Evolutionary conservation across 1,140 invertebrate species (phyloP), one percentile per base, ranked within the genome.

Genomic region (Bombus fervidus): DNA sequence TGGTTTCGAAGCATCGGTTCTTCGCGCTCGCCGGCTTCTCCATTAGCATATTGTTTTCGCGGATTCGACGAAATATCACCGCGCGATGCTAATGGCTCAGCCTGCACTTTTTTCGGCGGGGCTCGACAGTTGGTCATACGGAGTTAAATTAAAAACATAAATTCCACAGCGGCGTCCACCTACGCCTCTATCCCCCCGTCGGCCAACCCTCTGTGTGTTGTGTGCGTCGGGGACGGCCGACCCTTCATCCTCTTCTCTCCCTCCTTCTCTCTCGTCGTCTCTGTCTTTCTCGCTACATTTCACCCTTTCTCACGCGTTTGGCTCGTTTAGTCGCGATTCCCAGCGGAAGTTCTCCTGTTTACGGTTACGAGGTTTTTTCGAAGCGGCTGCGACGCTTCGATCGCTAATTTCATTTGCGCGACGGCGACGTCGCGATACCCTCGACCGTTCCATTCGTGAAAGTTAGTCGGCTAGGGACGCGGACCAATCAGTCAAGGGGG

Each of bases 91-190:
- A 94, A 94, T 94, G 93, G 89, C 89, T 85, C 88, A 85, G 88
- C 82, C 90, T 88, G 90, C 89, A 81, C 87, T 91, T 92, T 92
- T 92, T 92, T 92, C 90, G 78, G 76, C 83, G 66, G 25, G 83
- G 71, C 91, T 88, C 93, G 93, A 94, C 93, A 93, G 94, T 93
- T 94, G 94, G 93, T 95, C 93, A 95, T 94, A 94, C 93, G 92
- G 92, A 93, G 93, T 95, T 90, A 94, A 95, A 94, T 95, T 94
- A 95, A 95, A 95, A 94, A 94, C 94, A 95, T 95, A 95, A 95
- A 95, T 95, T 95, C 83, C 89, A 83, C 85, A 90, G 79, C 86
- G 83, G 84, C 76, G 79, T 74, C 86, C 62, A 83, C 85, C 87
- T 80, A 80, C 73, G 73, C 74, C 69, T 71, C 74, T 37, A 62